These are phyloP conservation scores for Macropis europaea DNA, from an alignment of 2,888 invertebrate species.

Conservation along the genomic window DNA sequence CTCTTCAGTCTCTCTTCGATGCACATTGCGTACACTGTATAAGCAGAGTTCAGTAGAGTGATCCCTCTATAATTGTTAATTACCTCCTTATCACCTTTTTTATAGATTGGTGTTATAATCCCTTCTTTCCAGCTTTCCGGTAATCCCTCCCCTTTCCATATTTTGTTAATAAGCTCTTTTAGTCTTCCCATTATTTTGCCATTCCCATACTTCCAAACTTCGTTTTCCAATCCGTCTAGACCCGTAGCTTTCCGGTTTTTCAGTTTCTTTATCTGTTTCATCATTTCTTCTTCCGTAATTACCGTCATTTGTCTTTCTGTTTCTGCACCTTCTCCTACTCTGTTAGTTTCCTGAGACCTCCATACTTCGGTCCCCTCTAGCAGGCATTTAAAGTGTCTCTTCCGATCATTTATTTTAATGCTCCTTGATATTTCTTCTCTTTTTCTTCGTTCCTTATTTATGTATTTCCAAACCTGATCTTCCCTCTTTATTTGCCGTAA, in stretches of 20 bases:
- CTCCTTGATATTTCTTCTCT: not conserved
- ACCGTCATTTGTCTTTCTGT: too few species aligned
- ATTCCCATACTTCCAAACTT: not conserved
- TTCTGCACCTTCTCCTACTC: not conserved
- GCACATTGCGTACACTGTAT: not conserved
- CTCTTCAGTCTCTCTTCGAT: not conserved
- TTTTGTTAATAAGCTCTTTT: not conserved
- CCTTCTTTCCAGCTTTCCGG: not conserved
- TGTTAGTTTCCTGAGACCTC: not conserved
- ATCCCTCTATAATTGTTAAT: not conserved
- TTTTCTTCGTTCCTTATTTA: not conserved
- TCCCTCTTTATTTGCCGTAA: not conserved
- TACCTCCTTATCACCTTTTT: not conserved
- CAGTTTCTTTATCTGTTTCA: not conserved
- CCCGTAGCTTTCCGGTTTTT: not conserved
- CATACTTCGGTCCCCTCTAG: not conserved
- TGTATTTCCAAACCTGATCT: not conserved
- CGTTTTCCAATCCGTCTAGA: not conserved
- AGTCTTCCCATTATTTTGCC: not conserved
- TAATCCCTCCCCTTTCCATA: not conserved
- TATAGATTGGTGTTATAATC: not conserved
- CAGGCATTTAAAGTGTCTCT: not conserved
- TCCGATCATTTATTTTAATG: not conserved
- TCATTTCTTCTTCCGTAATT: not conserved
- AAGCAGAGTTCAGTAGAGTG: not conserved